phyloP scores from a whole-genome alignment of 1,140 invertebrate species.

The Colletes gigas region DNA sequence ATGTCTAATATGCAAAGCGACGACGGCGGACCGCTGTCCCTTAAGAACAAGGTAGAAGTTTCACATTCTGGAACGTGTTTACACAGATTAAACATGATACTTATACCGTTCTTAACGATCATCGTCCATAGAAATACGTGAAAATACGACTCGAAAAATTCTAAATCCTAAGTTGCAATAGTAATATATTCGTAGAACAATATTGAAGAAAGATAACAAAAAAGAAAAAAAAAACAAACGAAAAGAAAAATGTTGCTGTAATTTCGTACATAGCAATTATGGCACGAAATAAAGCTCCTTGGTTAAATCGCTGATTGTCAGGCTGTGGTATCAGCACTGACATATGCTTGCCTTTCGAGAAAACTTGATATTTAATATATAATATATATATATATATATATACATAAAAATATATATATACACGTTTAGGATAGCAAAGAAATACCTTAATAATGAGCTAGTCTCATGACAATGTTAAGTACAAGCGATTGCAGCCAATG shows the following conservation, averaged over 20 bases:
- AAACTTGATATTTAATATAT: slow-evolving; percentile 63
- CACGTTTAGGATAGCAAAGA: slow-evolving; percentile 43
- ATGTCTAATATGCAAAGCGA: slow-evolving; percentile 70
- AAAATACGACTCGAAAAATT: slow-evolving; percentile 57
- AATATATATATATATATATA: slow-evolving; percentile 66
- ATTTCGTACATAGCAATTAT: slow-evolving; percentile 68
- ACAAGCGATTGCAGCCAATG: slow-evolving; percentile 67
- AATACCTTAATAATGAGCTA: slow-evolving; percentile 68
- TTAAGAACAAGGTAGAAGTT: slow-evolving; percentile 72
- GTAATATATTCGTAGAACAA: slow-evolving; percentile 66
- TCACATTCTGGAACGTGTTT: slow-evolving; percentile 52
- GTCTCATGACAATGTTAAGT: slow-evolving; percentile 72
- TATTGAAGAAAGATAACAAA: slow-evolving; percentile 45
- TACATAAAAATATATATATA: slow-evolving; percentile 61
- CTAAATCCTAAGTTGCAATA: slow-evolving; percentile 68
- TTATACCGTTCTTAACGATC: slow-evolving; percentile 45
- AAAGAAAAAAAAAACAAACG: slow-evolving; percentile 49
- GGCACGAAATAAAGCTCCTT: slow-evolving; percentile 47
- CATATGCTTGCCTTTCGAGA: slow-evolving; percentile 72
- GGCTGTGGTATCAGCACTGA: slow-evolving; percentile 35
- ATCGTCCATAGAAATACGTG: slow-evolving; percentile 72
- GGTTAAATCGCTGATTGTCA: slow-evolving; percentile 45
- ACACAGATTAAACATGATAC: slow-evolving; percentile 32
- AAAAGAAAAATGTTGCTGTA: slow-evolving; percentile 61
- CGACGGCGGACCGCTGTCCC: slow-evolving; percentile 71